phyloP scores from a whole-genome alignment of 2,888 invertebrate genomes.

The Diaperis boleti region DNA sequence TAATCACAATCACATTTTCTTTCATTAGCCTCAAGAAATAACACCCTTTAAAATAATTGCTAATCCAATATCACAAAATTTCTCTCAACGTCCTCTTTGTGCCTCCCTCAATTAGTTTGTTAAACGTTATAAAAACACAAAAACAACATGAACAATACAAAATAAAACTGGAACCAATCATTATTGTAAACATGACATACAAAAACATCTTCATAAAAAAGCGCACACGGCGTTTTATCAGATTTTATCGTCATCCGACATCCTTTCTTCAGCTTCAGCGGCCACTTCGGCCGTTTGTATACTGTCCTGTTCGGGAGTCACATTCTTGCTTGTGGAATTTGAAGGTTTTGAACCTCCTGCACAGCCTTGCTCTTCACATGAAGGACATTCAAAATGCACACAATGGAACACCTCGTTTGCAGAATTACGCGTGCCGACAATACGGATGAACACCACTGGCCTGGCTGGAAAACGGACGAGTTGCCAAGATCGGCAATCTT shows the following conservation, averaged over 20 bases:
- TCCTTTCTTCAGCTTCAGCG: constrained; percentile 28
- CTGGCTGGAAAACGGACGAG: constrained; percentile 85
- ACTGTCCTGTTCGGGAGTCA: constrained; percentile 22
- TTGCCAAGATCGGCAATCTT: constrained; percentile 95
- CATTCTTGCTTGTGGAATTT: constrained; percentile 7
- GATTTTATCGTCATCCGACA: constrained; percentile 18
- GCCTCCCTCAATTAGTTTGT: constrained; percentile 20
- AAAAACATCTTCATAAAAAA: constrained; percentile 29
- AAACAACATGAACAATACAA: constrained; percentile 22
- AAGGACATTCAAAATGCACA: constrained; percentile 97
- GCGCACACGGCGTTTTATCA: not conserved
- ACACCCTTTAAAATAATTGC: too few species aligned
- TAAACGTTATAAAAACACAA: constrained; percentile 19
- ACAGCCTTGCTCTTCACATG: constrained; percentile 67
- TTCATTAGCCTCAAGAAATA: not conserved
- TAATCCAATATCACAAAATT: not conserved
- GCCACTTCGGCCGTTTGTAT: constrained; percentile 22
- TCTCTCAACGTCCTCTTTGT: constrained; percentile 2
- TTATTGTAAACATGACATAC: constrained; percentile 23
- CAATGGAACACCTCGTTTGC: constrained; percentile 99
- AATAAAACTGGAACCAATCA: constrained; percentile 30
- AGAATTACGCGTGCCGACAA: constrained; percentile 96
- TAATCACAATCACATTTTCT: constrained; percentile 19
- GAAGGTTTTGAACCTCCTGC: constrained; percentile 14
- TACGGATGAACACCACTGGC: constrained; percentile 92